phyloP scores from a whole-genome alignment of 2,113 vertebrate genomes.

The Atrichornis clamosus region DNA sequence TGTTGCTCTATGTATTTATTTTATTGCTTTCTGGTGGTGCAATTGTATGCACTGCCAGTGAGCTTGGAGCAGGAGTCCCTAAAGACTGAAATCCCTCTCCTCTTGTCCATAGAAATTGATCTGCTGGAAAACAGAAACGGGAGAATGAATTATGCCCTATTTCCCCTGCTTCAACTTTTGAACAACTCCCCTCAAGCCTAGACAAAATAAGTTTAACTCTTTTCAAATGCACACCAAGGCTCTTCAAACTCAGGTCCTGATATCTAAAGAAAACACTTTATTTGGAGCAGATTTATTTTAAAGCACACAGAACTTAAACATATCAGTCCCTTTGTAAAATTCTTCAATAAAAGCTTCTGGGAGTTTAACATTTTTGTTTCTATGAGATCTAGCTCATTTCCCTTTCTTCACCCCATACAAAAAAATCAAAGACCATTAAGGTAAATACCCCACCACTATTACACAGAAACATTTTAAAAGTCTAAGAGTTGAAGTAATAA shows the following conservation, averaged over 20 bases:
- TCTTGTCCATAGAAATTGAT: background rate
- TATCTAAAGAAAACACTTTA: background rate
- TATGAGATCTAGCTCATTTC: background rate
- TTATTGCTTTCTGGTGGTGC: slow-evolving; percentile 24
- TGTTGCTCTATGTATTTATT: background rate
- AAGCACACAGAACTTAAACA: background rate
- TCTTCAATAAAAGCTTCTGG: background rate
- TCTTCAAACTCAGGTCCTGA: background rate
- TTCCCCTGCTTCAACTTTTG: background rate
- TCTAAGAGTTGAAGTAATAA: background rate
- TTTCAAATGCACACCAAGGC: background rate
- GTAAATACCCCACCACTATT: background rate
- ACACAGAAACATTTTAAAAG: background rate
- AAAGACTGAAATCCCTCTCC: background rate
- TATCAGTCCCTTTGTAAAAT: background rate
- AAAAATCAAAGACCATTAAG: background rate
- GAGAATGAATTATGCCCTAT: background rate
- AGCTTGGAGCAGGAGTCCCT: background rate
- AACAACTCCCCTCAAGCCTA: background rate
- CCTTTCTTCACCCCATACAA: background rate
- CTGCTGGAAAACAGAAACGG: background rate
- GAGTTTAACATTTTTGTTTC: background rate
- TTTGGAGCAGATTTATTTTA: background rate
- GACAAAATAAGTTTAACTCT: slow-evolving; percentile 24
- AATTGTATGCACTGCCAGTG: background rate